These are phyloP conservation scores for human DNA, from an alignment of 2,113 vertebrate genomes.

Conservation along the genomic window GRCh38 chr3:27031501-27032000, in stretches of 20 bases:
- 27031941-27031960: background rate
- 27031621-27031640: background rate
- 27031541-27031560: background rate
- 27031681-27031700: background rate
- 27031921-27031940: background rate
- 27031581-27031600: background rate
- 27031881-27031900: background rate
- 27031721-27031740: background rate
- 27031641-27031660: background rate
- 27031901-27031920: background rate
- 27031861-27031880: background rate
- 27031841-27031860: background rate
- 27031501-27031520: background rate
- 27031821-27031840: background rate
- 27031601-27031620: background rate
- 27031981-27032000: background rate
- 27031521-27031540: background rate
- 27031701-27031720: background rate
- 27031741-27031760: background rate
- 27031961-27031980: background rate
- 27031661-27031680: background rate
- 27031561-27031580: background rate
- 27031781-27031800: background rate
- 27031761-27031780: background rate
- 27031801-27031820: background rate